Evolutionary conservation across 2,888 invertebrate species (phyloP), one percentile per base, ranked within the genome.

Genomic region (Mesorhabditis spiculigera): DNA sequence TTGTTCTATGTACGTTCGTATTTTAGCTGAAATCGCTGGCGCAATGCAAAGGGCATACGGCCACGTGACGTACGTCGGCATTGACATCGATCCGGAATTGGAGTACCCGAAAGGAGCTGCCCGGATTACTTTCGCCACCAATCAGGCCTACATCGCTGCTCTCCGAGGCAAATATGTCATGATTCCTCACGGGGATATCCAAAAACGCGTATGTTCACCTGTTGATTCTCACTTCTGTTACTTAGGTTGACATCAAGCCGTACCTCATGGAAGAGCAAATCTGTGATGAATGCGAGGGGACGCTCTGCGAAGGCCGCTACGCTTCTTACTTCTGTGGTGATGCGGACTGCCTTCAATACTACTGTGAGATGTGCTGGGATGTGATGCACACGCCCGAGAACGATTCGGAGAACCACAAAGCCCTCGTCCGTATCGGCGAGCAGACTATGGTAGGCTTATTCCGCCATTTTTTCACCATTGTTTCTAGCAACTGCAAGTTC

Each of bases 241-340:
- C 10, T 62, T 82, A 91, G 91, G 91, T 90, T 77, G 91, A 93
- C 89, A 94, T 95, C 84, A 98, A 98, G 89, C 98, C 98, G 76
- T 98, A 98, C 88, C 96, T 98, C 78, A 90, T 98, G 87, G 98
- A 99, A 88, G 98, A 98, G 88, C 98, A 98, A 90, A 94, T 96
- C 93, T 98, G 98, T 88, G 98, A 98, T 88, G 97, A 98, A 89
- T 98, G 98, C 89, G 94, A 95, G 86, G 98, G 98, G 78, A 93
- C 94, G 73, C 91, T 95, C 74, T 97, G 96, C 89, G 94, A 94
- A 75, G 95, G 95, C 80, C 96, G 96, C 89, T 97, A 96, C 88
- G 97, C 97, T 78, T 97, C 97, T 41, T 98, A 97, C 90, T 98
- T 98, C 90, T 98, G 98, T 90, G 96, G 97, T 83, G 97, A 97